A percentile compares a stretch with the other conserved stretches of the same genome.
These are phyloP conservation scores for Drosophila rubida DNA, from an alignment of 2,888 invertebrate species.

Conservation along the genomic window DNA sequence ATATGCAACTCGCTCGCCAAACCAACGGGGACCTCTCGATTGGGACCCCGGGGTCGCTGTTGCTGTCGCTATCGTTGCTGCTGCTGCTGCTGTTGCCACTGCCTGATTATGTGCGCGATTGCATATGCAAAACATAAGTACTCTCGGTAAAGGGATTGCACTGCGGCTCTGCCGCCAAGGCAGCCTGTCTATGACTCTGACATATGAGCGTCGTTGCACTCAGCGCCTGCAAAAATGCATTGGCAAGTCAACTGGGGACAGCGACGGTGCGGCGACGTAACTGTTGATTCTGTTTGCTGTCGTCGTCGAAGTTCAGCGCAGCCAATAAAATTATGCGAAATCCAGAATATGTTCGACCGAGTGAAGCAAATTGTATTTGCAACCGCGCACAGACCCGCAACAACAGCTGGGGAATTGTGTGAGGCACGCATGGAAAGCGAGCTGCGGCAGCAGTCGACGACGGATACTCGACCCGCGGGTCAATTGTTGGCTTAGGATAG, in stretches of 20 bases:
- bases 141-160: constrained; percentile 38
- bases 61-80: background rate
- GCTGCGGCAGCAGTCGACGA: constrained; percentile 7
- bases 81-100: background rate
- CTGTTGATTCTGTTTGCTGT: constrained; percentile 68
- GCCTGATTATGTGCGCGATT: constrained; percentile 76
- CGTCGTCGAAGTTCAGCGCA: constrained; percentile 22
- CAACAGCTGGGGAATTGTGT: constrained; percentile 10
- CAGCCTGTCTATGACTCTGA: constrained; percentile 37
- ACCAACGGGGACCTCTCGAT: constrained; percentile 12
- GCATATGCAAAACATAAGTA: constrained; percentile 78
- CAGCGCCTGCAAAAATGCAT: constrained; percentile 57
- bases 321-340: constrained; percentile 78
- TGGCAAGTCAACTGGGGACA: constrained; percentile 14
- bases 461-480: constrained; percentile 53
- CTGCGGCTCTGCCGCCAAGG: background rate
- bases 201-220: constrained; percentile 34
- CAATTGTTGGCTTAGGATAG: constrained; percentile 61
- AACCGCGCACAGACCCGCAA: constrained; percentile 9
- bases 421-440: constrained; percentile 9
- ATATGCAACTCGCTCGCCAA: constrained; percentile 6
- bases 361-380: constrained; percentile 77
- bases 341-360: constrained; percentile 69
- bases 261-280: constrained; percentile 8
- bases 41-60: constrained; percentile 4